Evolutionary conservation across 2,113 vertebrate genomes (phyloP), one percentile per base, ranked within the genome.

Genomic region (Pampusana beccarii): DNA sequence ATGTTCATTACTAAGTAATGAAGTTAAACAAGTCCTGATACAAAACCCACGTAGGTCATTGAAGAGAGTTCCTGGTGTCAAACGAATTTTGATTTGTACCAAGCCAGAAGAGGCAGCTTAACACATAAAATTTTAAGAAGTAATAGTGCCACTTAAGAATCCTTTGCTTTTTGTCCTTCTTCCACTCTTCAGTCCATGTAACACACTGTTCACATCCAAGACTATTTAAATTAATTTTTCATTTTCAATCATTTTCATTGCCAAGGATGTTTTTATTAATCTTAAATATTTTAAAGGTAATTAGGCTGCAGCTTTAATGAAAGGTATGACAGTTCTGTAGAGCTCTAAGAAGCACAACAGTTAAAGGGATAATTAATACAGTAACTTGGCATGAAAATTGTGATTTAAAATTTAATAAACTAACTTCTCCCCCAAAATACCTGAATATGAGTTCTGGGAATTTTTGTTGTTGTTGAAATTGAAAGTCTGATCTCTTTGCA

Each of bases 261-360:
- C 66, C 89, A 85, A 77, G 36, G 16, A 90, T 80, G 25, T 56
- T 94, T 92, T 97, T 90, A 78, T 95, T 95, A 1, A 60, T 78
- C 44, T 90, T 97, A 93, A 96, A 97, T 95, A 96, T 96, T 97
- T 97, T 93, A 97, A 95, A 58, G 58, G 48, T 25, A 93, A 89
- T 95, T 94, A 92, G 80, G 57, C n/a, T 73, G 40, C 56, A 69
- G 17, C 33, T 95, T 94, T 93, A 92, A 92, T 93, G 88, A 80
- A 96, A 96, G 44, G 7, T 70, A 46, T 91, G 87, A 61, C 86
- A 95, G 71, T 54, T 82, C 70, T 70, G 31, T 60, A 88, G 61
- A 89, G 28, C 54, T 80, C 46, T 38, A 48, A 90, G 74, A 70
- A 93, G 42, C 11, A 84, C 62, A 80, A 60, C 18, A 80, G 31